phyloP scores from a whole-genome alignment of 2,113 vertebrate species.

The Pyrgilauda ruficollis region DNA sequence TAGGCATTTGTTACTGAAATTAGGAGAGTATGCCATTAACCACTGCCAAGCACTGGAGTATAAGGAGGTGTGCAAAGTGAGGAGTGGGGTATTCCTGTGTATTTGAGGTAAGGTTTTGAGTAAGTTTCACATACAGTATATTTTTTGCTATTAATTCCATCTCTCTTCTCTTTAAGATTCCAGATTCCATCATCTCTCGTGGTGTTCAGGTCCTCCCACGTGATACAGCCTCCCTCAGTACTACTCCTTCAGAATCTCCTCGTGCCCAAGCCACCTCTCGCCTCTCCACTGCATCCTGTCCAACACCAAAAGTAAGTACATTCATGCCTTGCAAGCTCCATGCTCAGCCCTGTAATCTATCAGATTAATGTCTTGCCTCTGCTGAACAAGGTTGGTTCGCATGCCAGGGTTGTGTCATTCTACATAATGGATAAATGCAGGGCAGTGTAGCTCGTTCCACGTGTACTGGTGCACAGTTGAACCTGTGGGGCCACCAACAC shows the following conservation, averaged over 20 bases:
- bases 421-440: background rate
- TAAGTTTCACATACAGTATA: background rate
- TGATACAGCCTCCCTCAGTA: constrained; percentile 97
- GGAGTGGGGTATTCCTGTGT: background rate
- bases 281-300: constrained; percentile 97
- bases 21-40: background rate
- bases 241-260: constrained; percentile 97
- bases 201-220: constrained; percentile 98
- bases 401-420: constrained; percentile 45
- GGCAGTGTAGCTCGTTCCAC: constrained; percentile 6
- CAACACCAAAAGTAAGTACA: constrained; percentile 96
- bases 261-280: constrained; percentile 97
- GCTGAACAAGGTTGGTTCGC: constrained; percentile 54
- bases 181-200: constrained; percentile 98
- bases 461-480: constrained; percentile 18
- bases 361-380: constrained; percentile 32
- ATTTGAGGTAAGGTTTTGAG: background rate
- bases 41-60: background rate
- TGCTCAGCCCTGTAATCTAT: background rate
- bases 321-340: background rate
- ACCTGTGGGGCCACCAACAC: background rate
- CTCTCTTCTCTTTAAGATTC: constrained; percentile 82
- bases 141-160: constrained; percentile 5
- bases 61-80: background rate
- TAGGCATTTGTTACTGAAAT: background rate